phyloP scores from a whole-genome alignment of 2,113 vertebrate species.

The Daboia siamensis region DNA sequence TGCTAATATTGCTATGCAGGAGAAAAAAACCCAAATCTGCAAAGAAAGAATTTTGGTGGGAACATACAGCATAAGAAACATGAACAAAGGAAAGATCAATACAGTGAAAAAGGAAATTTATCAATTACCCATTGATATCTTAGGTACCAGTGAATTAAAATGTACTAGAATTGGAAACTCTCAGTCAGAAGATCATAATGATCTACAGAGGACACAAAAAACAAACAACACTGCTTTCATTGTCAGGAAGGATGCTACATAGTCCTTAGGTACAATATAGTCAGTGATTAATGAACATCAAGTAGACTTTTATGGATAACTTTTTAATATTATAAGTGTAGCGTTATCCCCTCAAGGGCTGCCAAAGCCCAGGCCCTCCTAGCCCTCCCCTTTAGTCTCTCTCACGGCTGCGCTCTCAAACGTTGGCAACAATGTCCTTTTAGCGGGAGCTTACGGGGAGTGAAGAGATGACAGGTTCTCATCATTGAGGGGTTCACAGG shows the following conservation, averaged over 20 bases:
- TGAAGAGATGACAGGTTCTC: too few relatives aligned
- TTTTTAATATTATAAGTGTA: not conserved
- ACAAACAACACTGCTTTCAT: not conserved
- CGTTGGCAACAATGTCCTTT: too few relatives aligned
- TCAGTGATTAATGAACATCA: not conserved
- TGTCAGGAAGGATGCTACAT: not conserved
- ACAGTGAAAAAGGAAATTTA: not conserved
- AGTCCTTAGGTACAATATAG: not conserved
- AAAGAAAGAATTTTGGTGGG: not conserved
- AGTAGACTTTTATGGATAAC: not conserved
- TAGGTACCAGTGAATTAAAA: not conserved
- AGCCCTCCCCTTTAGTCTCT: too few relatives aligned
- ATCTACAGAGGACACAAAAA: not conserved
- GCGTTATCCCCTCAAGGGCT: too few relatives aligned
- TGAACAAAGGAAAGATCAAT: not conserved
- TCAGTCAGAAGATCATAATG: not conserved
- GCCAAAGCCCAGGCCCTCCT: too few relatives aligned
- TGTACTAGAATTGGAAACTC: not conserved
- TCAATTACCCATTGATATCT: not conserved
- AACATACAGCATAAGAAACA: not conserved
- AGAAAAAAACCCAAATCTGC: not conserved
- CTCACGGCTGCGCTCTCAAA: too few relatives aligned
- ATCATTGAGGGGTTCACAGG: too few relatives aligned
- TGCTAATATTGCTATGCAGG: not conserved
- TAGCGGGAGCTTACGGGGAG: too few relatives aligned